A percentile compares a stretch with the other conserved stretches of the same genome.
Evolutionary conservation across 1,140 invertebrate species (phyloP).

Genomic region (Drosophila subobscura): DNA sequence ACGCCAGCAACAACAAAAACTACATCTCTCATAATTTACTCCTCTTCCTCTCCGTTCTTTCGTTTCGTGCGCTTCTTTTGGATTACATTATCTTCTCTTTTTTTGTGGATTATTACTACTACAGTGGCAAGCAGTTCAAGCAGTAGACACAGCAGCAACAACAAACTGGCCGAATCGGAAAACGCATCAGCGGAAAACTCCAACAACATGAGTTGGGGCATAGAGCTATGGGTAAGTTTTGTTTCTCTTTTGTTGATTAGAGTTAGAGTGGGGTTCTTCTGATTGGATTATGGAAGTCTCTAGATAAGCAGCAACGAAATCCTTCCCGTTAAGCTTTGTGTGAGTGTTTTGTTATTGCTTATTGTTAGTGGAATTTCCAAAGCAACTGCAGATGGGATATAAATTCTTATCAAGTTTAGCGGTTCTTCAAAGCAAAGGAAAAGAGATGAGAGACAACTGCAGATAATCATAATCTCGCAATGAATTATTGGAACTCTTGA

Average conservation of each 20-base stretch:
- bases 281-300: too few relatives aligned
- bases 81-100: constrained; percentile 45
- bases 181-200: constrained; percentile 73
- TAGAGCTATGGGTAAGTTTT: constrained; percentile 86
- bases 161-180: constrained; percentile 65
- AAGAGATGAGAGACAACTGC: too few relatives aligned
- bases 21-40: constrained; percentile 45
- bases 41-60: constrained; percentile 28
- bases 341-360: not conserved
- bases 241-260: constrained; percentile 2
- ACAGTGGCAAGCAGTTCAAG: constrained; percentile 69
- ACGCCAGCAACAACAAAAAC: constrained; percentile 11
- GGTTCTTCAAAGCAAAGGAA: too few relatives aligned
- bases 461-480: too few relatives aligned
- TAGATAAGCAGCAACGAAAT: not conserved
- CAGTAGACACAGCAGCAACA: constrained; percentile 50
- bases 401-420: too few relatives aligned
- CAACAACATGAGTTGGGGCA: constrained; percentile 86
- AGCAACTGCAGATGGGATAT: too few relatives aligned
- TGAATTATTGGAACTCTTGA: too few relatives aligned
- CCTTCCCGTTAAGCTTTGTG: constrained; percentile 10
- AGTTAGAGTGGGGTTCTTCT: too few relatives aligned
- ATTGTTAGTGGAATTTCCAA: too few relatives aligned
- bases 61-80: constrained; percentile 11
- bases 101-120: constrained; percentile 49